Evolutionary conservation across 1,140 invertebrate genomes (phyloP).

Genomic region (Ips nitidus): DNA sequence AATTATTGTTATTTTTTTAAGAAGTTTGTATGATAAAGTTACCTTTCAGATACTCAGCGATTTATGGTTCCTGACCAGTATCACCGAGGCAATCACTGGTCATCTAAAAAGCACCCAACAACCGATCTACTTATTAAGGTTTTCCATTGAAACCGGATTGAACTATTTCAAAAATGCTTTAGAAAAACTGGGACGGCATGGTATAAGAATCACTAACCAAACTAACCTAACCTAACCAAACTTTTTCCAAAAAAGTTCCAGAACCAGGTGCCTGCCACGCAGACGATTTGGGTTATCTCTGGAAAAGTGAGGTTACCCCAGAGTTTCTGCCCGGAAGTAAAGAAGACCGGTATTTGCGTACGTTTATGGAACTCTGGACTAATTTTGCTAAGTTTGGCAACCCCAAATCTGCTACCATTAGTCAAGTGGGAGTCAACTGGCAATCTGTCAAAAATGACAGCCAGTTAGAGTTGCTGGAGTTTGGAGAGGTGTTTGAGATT

Average conservation of each 20-base stretch:
- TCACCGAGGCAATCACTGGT: conserved; percentile 5
- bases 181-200: conserved; percentile 10
- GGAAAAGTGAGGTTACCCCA: conserved; percentile 53
- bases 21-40: too few relatives aligned
- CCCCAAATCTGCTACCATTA: conserved; percentile 2
- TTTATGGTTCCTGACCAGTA: conserved; percentile 14
- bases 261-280: conserved; percentile 58
- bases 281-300: conserved; percentile 65
- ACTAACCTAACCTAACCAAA: not conserved
- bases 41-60: conserved; percentile 17
- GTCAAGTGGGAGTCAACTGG: too few relatives aligned
- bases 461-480: conserved; percentile 19
- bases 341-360: conserved; percentile 29
- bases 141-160: conserved; percentile 11
- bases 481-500: conserved; percentile 20
- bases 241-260: not conserved
- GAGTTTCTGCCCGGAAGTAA: conserved; percentile 46
- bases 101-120: not conserved
- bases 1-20: too few relatives aligned
- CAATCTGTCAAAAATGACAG: not conserved
- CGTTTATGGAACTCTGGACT: conserved; percentile 47
- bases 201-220: not conserved
- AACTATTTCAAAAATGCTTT: conserved; percentile 18
- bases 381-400: conserved; percentile 33
- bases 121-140: conserved; percentile 26